Base-by-base conservation (phyloP, 2,797 vertebrate genomes). In the Apogon talboti region DNA sequence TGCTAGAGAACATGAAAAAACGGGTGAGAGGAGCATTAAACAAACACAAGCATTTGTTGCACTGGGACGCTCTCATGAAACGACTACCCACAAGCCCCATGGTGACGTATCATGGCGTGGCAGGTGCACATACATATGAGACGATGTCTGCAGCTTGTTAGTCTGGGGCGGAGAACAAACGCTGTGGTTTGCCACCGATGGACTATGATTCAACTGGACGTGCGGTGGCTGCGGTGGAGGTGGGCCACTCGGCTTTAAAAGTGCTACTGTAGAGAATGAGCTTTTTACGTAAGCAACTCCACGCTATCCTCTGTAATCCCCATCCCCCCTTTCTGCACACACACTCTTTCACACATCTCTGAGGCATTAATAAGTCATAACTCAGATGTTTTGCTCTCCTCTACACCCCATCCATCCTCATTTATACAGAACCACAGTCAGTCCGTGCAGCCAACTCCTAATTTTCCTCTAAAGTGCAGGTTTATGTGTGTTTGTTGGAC, bases 321-420 rank as follows among this genome's bases (percentile, higher is more conserved):
- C 76, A 46, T 16, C 43, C 16, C 24, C 24, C 38, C 5, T 15
- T 21, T 51, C 13, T n/a, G 16, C 49, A 52, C 41, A 46, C 47
- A 57, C 66, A 62, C 38, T 43, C 47, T 12, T 0, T 42, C 42
- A 24, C 47, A 57, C 51, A 33, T 51, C 49, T 75, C 52, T 50
- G 38, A 62, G 14, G 48, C 68, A 87, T 90, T 81, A 91, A 90
- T 89, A 89, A 90, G 74, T 89, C 68, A 89, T 84, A 72, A 46
- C 16, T 85, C 73, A 76, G 75, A 84, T 79, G 71, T 66, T 82
- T 80, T 53, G 21, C 66, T 69, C 59, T 37, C 35, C 46, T 60
- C 54, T 51, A 15, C 50, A 51, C 56, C 24, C 18, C 53, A 52
- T 74, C 53, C 47, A 43, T 64, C 59, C 61, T 81, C 68, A 76